These are phyloP conservation scores for Oryctes rhinoceros DNA, from an alignment of 1,140 invertebrate species.

Conservation along the genomic window DNA sequence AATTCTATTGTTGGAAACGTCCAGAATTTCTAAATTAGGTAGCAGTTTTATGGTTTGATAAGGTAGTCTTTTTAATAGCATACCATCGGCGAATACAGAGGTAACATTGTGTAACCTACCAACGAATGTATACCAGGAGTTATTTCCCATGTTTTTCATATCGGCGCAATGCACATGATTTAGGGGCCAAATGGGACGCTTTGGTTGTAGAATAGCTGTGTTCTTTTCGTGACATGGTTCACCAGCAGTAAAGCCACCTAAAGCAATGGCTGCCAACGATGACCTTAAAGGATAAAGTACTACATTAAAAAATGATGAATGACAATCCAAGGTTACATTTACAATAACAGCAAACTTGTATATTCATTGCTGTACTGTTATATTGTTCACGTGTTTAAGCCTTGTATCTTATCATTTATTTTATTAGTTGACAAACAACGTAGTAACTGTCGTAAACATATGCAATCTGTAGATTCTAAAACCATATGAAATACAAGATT, in stretches of 20 bases:
- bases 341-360: not conserved
- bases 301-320: not conserved
- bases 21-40: conserved; percentile 51
- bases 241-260: conserved; percentile 31
- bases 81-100: conserved; percentile 54
- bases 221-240: conserved; percentile 50
- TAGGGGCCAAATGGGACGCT: conserved; percentile 29
- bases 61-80: conserved; percentile 50
- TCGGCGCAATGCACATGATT: conserved; percentile 50
- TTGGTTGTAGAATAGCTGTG: conserved; percentile 48
- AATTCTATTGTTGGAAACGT: conserved; percentile 52
- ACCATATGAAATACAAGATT: too few species aligned
- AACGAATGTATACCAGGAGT: conserved; percentile 12
- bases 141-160: conserved; percentile 47
- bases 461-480: too few species aligned
- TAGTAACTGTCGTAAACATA: too few species aligned
- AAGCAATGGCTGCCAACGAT: conserved; percentile 24
- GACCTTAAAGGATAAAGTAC: conserved; percentile 4
- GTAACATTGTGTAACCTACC: conserved; percentile 45
- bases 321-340: not conserved
- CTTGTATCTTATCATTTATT: too few species aligned
- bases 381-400: too few species aligned
- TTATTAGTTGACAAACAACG: too few species aligned
- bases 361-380: too few species aligned
- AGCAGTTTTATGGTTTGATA: conserved; percentile 43